Conservation (phyloP, 2,888 invertebrate species). For the Drosophila engyochracea region DNA sequence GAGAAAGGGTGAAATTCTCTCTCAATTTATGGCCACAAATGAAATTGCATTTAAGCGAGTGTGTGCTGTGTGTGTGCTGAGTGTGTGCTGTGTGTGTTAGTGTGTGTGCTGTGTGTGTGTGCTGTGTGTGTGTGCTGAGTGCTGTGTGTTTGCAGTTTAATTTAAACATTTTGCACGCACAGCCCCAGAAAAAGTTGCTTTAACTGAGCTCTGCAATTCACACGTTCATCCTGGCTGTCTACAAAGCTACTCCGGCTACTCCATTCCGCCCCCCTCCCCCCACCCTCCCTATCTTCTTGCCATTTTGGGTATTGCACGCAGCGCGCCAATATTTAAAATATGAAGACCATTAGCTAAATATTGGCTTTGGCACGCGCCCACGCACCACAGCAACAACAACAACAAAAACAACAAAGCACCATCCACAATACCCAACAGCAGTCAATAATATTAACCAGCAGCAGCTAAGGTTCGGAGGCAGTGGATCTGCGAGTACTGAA, state of each 20-base stretch:
- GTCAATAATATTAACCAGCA: conserved; percentile 78
- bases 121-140: conserved; percentile 6
- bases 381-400: conserved; percentile 44
- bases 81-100: conserved; percentile 6
- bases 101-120: conserved; percentile 8
- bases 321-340: conserved; percentile 77
- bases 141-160: conserved; percentile 57
- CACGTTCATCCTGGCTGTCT: conserved; percentile 32
- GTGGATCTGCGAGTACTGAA: conserved; percentile 31
- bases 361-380: conserved; percentile 79
- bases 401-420: conserved; percentile 8
- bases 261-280: no score
- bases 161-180: conserved; percentile 69
- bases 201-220: conserved; percentile 39
- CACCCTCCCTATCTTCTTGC: background rate
- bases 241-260: conserved; percentile 11
- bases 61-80: conserved; percentile 6
- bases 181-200: conserved; percentile 42
- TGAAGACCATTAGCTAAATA: conserved; percentile 81
- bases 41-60: conserved; percentile 66
- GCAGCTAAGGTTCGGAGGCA: conserved; percentile 26
- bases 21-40: conserved; percentile 75
- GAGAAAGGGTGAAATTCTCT: conserved; percentile 13
- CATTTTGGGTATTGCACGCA: conserved; percentile 32
- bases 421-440: conserved; percentile 37